A percentile compares a stretch with the other conserved stretches of the same genome.
phyloP scores from a whole-genome alignment of 1,140 invertebrate genomes.

The Alviniconcha marisindica region DNA sequence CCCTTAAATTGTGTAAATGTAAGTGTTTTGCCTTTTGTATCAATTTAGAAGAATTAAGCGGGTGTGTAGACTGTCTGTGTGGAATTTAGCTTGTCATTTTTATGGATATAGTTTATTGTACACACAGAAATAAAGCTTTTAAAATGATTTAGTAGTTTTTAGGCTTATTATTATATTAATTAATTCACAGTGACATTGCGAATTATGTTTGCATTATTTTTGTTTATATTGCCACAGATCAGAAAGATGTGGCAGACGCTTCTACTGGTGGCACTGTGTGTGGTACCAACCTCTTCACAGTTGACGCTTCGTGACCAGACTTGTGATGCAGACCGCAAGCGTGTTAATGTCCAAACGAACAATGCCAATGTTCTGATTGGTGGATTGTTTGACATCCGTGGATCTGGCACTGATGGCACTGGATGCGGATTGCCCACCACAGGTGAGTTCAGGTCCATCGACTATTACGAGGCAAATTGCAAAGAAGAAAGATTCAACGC shows the following conservation, averaged over 20 bases:
- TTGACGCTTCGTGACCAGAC: slow-evolving; percentile 42
- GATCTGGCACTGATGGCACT: slow-evolving; percentile 36
- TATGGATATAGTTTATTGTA: neutral
- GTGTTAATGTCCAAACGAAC: slow-evolving; percentile 33
- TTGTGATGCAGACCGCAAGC: slow-evolving; percentile 40
- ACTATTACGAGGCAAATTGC: no score
- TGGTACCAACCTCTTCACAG: slow-evolving; percentile 23
- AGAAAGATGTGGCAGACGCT: slow-evolving; percentile 31
- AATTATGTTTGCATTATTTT: neutral
- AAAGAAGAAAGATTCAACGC: no score
- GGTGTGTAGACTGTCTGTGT: no score
- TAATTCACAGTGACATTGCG: neutral
- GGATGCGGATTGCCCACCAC: slow-evolving; percentile 52
- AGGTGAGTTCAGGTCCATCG: slow-evolving; percentile 43
- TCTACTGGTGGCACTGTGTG: slow-evolving; percentile 27
- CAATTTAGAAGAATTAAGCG: no score
- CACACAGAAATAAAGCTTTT: neutral
- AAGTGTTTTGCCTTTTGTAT: no score
- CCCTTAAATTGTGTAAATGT: no score
- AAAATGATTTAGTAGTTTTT: no score
- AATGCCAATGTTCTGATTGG: slow-evolving; percentile 52
- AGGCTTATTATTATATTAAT: no score
- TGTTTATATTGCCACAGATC: neutral
- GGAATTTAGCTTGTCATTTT: no score
- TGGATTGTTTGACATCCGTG: slow-evolving; percentile 48